Conservation (phyloP, 2,113 vertebrate species). For the Actenoides lindsayi region DNA sequence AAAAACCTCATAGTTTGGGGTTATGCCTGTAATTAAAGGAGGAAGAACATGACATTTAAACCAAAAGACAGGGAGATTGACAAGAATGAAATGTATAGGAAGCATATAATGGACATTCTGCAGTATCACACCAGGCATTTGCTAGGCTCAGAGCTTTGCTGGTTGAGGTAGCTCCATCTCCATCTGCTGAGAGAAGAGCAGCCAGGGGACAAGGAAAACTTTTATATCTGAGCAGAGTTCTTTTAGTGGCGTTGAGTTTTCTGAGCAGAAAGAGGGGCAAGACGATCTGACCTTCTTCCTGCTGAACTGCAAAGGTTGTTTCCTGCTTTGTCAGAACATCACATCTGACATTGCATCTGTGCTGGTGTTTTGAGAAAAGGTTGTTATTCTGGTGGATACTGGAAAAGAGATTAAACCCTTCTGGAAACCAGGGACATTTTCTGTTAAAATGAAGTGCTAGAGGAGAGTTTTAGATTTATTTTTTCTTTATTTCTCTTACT, state of each 20-base stretch:
- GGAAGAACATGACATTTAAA: background rate
- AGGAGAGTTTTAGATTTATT: background rate
- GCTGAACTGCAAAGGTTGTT: conserved; percentile 35
- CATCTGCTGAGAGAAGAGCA: background rate
- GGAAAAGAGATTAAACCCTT: conserved; percentile 49
- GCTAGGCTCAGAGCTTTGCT: background rate
- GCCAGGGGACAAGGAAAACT: background rate
- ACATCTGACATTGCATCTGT: background rate
- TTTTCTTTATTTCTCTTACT: background rate
- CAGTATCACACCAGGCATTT: background rate
- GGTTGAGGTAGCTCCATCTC: background rate
- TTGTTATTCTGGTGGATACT: background rate
- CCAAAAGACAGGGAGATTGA: background rate
- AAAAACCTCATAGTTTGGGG: background rate
- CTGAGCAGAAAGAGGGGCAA: conserved; percentile 15
- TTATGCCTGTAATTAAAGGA: background rate
- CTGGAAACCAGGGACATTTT: background rate
- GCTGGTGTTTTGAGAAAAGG: conserved; percentile 13
- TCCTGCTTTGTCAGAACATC: conserved; percentile 45
- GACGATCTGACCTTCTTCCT: conserved; percentile 58
- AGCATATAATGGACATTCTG: background rate
- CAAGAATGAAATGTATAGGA: background rate
- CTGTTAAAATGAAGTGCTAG: conserved; percentile 25
- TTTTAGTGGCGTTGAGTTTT: conserved; percentile 4
- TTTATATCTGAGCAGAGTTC: conserved; percentile 2